Conservation (phyloP, 1,140 invertebrate species). For the Helicoverpa zea region DNA sequence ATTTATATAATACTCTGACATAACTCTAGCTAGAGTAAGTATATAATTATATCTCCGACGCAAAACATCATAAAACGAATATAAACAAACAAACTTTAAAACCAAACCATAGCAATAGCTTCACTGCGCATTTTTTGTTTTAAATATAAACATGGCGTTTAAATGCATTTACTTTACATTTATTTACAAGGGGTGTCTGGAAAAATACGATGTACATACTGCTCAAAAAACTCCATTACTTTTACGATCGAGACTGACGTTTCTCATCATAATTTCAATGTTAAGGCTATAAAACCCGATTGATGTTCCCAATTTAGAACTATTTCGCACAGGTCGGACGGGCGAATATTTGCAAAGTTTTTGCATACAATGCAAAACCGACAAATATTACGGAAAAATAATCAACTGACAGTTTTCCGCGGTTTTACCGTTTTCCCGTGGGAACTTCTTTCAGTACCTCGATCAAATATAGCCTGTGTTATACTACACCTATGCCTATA, state of each 20-base stretch:
- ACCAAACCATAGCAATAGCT: neutral
- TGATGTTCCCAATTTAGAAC: slow-evolving; percentile 50
- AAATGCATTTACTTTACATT: slow-evolving; percentile 43
- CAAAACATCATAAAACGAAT: slow-evolving; percentile 10
- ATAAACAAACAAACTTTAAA: slow-evolving; percentile 13
- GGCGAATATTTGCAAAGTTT: slow-evolving; percentile 28
- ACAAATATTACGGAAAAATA: neutral
- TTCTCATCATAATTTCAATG: slow-evolving; percentile 41
- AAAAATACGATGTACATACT: slow-evolving; percentile 17
- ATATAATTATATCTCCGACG: neutral
- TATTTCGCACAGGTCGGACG: slow-evolving; percentile 9
- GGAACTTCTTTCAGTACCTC: too few species aligned
- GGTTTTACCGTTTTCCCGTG: too few species aligned
- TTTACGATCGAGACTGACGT: slow-evolving; percentile 22
- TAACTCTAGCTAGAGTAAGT: neutral
- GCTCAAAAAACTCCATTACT: slow-evolving; percentile 40
- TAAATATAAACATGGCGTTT: slow-evolving; percentile 28
- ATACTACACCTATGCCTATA: too few species aligned
- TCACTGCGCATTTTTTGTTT: slow-evolving; percentile 6
- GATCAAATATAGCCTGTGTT: too few species aligned
- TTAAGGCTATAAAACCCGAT: slow-evolving; percentile 40
- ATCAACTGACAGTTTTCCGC: too few species aligned
- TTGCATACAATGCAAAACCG: neutral
- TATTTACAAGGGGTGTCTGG: slow-evolving; percentile 47
- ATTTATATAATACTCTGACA: neutral